Evolutionary conservation across 1,140 invertebrate genomes (phyloP).

Genomic region (Brevipalpus yothersi): DNA sequence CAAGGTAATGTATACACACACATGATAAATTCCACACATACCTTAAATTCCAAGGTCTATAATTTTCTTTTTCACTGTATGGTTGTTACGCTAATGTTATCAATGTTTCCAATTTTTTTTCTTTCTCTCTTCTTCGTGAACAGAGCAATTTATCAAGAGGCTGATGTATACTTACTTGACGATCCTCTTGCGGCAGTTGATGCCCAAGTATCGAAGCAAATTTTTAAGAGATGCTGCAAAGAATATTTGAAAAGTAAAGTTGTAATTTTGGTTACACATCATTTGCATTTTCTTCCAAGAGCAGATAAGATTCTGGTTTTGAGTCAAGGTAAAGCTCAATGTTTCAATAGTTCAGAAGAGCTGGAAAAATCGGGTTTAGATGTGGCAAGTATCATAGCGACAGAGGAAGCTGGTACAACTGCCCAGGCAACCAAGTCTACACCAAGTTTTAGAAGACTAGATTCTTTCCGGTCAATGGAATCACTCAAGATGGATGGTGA

Average conservation of each 20-base stretch:
- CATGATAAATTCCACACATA: neutral
- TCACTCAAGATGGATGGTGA: neutral
- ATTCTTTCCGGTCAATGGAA: neutral
- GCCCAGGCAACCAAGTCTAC: neutral
- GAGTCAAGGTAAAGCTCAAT: conserved; percentile 26
- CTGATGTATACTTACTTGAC: conserved; percentile 1
- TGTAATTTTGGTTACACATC: conserved; percentile 36
- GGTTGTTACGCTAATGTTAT: neutral
- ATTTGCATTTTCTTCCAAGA: conserved; percentile 33
- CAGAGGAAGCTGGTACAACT: neutral
- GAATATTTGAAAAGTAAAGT: conserved; percentile 34
- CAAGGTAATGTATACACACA: conserved; percentile 19
- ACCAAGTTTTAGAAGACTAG: neutral
- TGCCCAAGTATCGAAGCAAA: conserved; percentile 22
- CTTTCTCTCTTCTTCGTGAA: too few species aligned
- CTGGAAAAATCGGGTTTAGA: neutral
- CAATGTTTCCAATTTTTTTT: neutral
- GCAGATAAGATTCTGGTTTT: conserved; percentile 48
- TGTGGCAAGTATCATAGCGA: neutral
- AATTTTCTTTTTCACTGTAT: neutral
- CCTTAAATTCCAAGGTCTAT: neutral
- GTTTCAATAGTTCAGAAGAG: neutral
- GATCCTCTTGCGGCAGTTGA: conserved; percentile 27
- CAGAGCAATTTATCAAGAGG: conserved; percentile 1
- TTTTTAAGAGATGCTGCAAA: conserved; percentile 17